Evolutionary conservation across 1,140 invertebrate species (phyloP), one percentile per base, ranked within the genome.

Genomic region (Calephelis virginiensis): DNA sequence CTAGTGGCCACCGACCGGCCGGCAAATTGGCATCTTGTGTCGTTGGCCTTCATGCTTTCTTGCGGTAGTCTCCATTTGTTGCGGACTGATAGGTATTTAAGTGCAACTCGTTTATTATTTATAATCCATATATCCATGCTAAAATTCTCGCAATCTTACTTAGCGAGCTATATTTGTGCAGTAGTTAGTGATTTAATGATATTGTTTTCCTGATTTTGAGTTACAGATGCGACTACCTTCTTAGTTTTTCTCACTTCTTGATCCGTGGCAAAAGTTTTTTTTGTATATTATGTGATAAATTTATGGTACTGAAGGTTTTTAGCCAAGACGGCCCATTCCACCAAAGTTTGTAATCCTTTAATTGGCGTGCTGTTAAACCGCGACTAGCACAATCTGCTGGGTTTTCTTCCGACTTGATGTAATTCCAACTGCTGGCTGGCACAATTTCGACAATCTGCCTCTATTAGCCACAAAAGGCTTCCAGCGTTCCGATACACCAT

Each of bases 331-430:
- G 72, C 13, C 70, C 75, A 8, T 72, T 47, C 69, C 70, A 77
- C 75, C 73, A 77, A 11, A 73, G 53, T 12, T 48, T 17, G 40
- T 73, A 53, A 7, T 69, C 48, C 65, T 37, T 67, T 61, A 74
- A 61, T 56, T 73, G 70, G 6, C 46, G 48, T 12, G 60, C 53
- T 61, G 64, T 65, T 38, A 74, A 28, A 17, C 75, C 73, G 7
- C 75, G 66, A 13, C 73, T 75, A 13, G 73, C 75, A 37, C 75
- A 72, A 49, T 77, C 75, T 6, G 74, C 74, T 7, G 72, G 72
- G 5, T 28, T 28, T 28, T 28, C 28, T 5, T 50, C 53, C 10
- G 75, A 70, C 13, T 74, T 74, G 28, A 76, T 66, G 46, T 74
- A 73, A 10, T 47, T 28, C 73, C 72, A 77, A 8, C 63, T 56